Base-by-base conservation (phyloP, 2,113 vertebrate genomes). In the Oophaga pumilio region DNA sequence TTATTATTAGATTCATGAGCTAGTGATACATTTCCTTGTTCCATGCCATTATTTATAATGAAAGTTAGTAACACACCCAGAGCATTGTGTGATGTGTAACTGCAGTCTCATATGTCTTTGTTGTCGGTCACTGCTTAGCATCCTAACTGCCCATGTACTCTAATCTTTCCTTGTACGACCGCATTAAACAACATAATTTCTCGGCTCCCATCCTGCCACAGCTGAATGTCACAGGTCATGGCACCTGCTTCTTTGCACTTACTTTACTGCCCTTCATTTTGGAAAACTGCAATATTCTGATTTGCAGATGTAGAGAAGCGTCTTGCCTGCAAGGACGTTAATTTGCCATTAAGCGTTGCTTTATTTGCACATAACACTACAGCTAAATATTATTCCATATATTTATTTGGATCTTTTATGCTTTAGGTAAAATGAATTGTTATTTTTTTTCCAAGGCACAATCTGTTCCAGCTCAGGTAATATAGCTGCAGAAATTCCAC, bases 31-130 rank as follows among this genome's bases (percentile, higher is more conserved):
- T 28, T 33, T 7, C 24, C 0, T 76, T 53, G 22, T 12, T 50
- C 1, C 18, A 13, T 86, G 49, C 22, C 49, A 33, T 57, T 78
- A 33, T 56, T 26, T 56, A 20, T 64, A 50, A 66, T 80, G 76
- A 24, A 60, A 14, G 33, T 52, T 28, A 14, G 66, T 73, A 56
- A 57, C 85, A 71, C 85, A 62, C 66, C 85, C 74, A 56, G 9
- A 50, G 33, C 9, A 6, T 66, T 62, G 20, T 73, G 60, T 82
- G 33, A 50, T 57, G 60, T 8, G 10, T 80, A 33, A 33, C 52
- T 33, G 22, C 80, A 79, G 50, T 81, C 20, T 87, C 64, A 60
- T 15, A 33, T 87, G 85, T 87, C 85, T 57, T 15, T 69, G 33
- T 78, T 78, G 17, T 10, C 49, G 49, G 24, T 57, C 18, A 79